These are phyloP conservation scores for Steinernema hermaphroditum DNA, from an alignment of 2,888 invertebrate species.

Conservation along the genomic window DNA sequence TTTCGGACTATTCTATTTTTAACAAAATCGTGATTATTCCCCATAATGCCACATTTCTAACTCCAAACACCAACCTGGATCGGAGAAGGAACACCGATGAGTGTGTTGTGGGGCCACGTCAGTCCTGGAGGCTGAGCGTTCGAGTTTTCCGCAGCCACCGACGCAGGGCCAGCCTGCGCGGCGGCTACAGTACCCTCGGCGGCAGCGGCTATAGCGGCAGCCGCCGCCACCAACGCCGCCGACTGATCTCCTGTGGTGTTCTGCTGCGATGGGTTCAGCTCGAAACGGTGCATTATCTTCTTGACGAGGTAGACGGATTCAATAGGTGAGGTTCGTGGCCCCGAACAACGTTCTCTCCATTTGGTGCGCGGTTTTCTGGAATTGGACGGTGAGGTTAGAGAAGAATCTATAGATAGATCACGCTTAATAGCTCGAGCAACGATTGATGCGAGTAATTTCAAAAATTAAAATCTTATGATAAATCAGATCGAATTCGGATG, in stretches of 20 bases:
- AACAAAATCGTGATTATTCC: too few relatives aligned
- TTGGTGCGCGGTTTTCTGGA: constrained; percentile 28
- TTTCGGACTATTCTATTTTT: too few relatives aligned
- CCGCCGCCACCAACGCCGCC: constrained; percentile 22
- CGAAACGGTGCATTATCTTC: constrained; percentile 16
- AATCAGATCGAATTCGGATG: too few relatives aligned
- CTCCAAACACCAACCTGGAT: constrained; percentile 14
- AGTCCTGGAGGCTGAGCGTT: background rate
- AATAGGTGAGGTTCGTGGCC: constrained; percentile 22
- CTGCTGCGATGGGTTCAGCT: background rate
- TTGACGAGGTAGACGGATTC: background rate
- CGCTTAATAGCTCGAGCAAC: too few relatives aligned
- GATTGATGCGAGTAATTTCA: too few relatives aligned
- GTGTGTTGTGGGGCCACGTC: constrained; percentile 29
- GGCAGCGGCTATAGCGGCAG: constrained; percentile 16
- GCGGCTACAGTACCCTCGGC: constrained; percentile 3
- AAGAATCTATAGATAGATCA: too few relatives aligned
- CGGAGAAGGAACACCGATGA: constrained; percentile 11
- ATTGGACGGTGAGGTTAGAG: background rate
- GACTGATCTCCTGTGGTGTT: background rate
- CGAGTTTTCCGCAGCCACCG: background rate
- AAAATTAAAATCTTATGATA: too few relatives aligned
- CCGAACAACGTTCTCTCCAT: constrained; percentile 26
- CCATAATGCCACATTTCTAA: too few relatives aligned
- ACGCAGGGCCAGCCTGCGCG: background rate